Base-by-base conservation (phyloP, 2,888 invertebrate genomes). In the Colostygia pectinataria region DNA sequence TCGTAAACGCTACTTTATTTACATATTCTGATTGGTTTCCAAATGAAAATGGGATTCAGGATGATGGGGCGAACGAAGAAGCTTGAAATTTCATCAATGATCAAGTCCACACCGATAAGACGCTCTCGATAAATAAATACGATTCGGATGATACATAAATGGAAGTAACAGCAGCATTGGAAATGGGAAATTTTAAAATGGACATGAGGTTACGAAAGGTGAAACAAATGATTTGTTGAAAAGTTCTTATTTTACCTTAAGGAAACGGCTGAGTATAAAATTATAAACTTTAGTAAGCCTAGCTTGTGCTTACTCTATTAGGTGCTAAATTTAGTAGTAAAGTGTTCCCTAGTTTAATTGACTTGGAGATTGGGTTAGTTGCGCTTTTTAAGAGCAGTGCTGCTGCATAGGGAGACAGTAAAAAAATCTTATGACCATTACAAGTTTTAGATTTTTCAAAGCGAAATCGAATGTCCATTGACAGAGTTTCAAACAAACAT, bases 261-360 rank as follows among this genome's bases (percentile, higher is more conserved):
- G 83, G 78, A 77, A 82, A 77, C 69, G 71, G 86, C 80, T 74
- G 85, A 83, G 86, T 89, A 90, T 83, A 90, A 89, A 89, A 89
- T 90, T 90, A 89, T 86, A 87, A 89, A 89, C 80, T 70, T 72
- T 76, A 71, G 87, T 88, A 87, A 87, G 88, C 84, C 83, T 89
- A 87, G 74, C 69, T 71, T 65, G 77, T 74, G 87, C 86, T 89
- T 89, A 89, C 85, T 79, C 75, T 88, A 86, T 77, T 87, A 89
- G 83, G 82, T 86, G 86, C 88, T 90, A 82, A 87, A 59, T 78
- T 84, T 86, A 85, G 80, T 92, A 91, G 91, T 91, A 91, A 91
- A 91, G 93, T 94, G 94, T 94, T 94, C 94, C 94, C 94, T 94
- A 94, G 92, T 93, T 91, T 94, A 94, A 94, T 94, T 94, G 94